These are phyloP conservation scores for Galago senegalensis DNA, from an alignment of 2,797 vertebrate species.

Conservation along the genomic window DNA sequence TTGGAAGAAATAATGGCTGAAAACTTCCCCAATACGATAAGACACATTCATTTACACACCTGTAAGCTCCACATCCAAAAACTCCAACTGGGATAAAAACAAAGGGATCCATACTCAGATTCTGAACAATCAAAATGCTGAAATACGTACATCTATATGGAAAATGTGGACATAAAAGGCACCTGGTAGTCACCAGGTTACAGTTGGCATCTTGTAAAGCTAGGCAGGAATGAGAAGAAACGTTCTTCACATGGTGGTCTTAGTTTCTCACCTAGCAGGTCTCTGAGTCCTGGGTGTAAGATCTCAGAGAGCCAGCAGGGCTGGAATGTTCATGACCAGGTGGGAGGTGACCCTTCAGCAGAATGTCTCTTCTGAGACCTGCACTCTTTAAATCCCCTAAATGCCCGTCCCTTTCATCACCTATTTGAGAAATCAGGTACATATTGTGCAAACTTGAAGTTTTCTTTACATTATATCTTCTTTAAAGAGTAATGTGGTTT, in stretches of 20 bases:
- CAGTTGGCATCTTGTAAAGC: not conserved
- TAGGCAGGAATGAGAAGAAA: not conserved
- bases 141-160: not conserved
- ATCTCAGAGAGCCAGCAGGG: not conserved
- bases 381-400: not conserved
- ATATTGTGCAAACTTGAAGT: not conserved
- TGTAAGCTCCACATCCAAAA: not conserved
- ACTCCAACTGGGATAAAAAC: not conserved
- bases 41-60: not conserved
- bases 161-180: not conserved
- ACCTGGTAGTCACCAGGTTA: not conserved
- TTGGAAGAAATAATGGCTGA: not conserved
- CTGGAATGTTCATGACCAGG: not conserved
- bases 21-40: not conserved
- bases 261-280: not conserved
- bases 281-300: not conserved
- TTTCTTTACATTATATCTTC: not conserved
- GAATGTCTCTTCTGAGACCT: not conserved
- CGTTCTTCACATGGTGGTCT: not conserved
- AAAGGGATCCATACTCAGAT: not conserved
- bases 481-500: slow-evolving; percentile 12
- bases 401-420: not conserved
- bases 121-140: not conserved
- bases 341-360: not conserved
- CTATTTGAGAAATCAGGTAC: not conserved